These are phyloP conservation scores for Pycnonotus jocosus DNA, from an alignment of 2,113 vertebrate species.

Conservation along the genomic window DNA sequence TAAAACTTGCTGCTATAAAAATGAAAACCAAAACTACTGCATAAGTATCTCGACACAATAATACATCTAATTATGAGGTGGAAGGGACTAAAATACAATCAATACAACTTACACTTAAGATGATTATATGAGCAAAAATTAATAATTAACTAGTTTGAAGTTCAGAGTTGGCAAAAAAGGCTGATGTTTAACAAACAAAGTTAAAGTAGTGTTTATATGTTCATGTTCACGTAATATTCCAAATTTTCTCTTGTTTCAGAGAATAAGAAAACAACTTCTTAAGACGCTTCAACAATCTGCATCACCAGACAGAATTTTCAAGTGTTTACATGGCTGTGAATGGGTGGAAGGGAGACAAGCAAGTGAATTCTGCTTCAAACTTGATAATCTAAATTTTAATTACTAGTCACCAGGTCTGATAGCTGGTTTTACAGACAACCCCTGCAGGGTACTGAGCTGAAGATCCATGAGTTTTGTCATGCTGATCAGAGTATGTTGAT, in stretches of 20 bases:
- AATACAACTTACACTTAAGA: background rate
- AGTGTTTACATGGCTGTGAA: background rate
- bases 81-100: background rate
- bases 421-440: background rate
- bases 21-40: background rate
- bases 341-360: background rate
- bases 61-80: background rate
- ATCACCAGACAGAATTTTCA: background rate
- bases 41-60: fast-evolving
- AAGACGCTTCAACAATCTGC: background rate
- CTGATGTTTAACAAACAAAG: background rate
- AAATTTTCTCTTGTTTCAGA: background rate
- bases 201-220: background rate
- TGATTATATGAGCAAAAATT: background rate
- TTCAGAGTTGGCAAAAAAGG: background rate
- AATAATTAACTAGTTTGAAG: background rate
- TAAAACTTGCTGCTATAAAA: background rate
- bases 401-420: background rate
- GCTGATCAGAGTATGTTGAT: background rate
- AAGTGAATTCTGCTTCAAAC: background rate
- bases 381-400: background rate
- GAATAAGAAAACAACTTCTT: background rate
- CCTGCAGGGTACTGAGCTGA: background rate
- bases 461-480: background rate
- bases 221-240: background rate